Evolutionary conservation across 2,888 invertebrate genomes (phyloP).

Genomic region (Scaeva pyrastri): DNA sequence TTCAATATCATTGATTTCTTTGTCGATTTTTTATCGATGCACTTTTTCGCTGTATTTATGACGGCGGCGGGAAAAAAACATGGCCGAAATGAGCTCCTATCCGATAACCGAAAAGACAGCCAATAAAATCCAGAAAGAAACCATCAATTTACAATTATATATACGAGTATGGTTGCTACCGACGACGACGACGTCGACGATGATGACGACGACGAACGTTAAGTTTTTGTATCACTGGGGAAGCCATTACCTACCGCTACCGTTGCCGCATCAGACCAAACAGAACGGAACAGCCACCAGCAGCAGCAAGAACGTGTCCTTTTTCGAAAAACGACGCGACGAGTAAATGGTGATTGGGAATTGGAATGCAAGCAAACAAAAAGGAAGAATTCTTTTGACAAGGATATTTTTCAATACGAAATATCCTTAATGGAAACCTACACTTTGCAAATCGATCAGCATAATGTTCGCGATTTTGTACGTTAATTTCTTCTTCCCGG

Average conservation of each 20-base stretch:
- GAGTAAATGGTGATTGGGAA: background rate
- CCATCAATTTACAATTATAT: conserved; percentile 73
- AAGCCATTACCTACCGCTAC: background rate
- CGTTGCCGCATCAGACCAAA: too few relatives aligned
- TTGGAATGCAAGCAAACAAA: conserved; percentile 20
- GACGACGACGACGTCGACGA: background rate
- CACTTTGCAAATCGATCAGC: conserved; percentile 50
- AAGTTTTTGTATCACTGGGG: conserved; percentile 5
- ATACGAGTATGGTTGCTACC: conserved; percentile 54
- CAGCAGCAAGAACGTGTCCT: too few relatives aligned
- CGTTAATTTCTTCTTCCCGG: background rate
- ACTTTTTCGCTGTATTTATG: background rate
- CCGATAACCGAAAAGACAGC: background rate
- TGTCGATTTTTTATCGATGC: background rate
- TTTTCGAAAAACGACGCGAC: too few relatives aligned
- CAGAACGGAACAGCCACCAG: background rate
- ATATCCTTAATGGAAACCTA: conserved; percentile 21
- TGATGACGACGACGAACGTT: background rate
- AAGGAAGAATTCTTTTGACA: conserved; percentile 6
- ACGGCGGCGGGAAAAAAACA: background rate
- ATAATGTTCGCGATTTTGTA: conserved; percentile 29
- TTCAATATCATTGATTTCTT: conserved; percentile 48
- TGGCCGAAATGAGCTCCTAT: conserved; percentile 3
- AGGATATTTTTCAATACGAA: conserved; percentile 31
- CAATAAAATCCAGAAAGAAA: conserved; percentile 72